Base-by-base conservation (phyloP, 1,140 invertebrate species). In the Drosophila fuyamai region DNA sequence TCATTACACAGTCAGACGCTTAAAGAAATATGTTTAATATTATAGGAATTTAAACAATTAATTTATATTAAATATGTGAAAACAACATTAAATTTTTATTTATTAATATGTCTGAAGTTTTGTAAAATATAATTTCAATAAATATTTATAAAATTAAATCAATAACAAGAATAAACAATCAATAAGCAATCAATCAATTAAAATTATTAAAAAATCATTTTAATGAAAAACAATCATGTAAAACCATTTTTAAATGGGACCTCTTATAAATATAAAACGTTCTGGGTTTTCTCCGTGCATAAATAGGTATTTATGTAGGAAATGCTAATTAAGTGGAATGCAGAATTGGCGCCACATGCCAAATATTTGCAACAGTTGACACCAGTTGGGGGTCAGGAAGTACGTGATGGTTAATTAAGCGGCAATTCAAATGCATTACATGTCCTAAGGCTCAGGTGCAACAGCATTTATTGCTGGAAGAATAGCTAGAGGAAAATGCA, bases 341-440 rank as follows among this genome's bases (percentile, higher is more conserved):
- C 60, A 18, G 43, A 55, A 44, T 35, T 63, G 77, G 77, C 62
- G 79, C 68, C 73, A 62, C 54, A 44, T 84, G 81, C 53, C 76
- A 84, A 80, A 83, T 83, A 84, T 79, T 84, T 79, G 60, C 71
- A 40, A 46, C 80, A 79, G 71, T 66, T 83, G 56, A 73, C 71
- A 53, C 54, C 67, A 73, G 40, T 29, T 54, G 43, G 67, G 63
- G 66, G 72, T 46, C 51, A 43, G 46, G 29, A 18, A 14, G 44
- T 66, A 79, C 84, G 72, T 79, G 75, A 48, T n/a, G 51, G 47
- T 68, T 88, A 82, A 86, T 88, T 86, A 88, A 88, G 66, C 60
- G 58, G 43, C 57, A 54, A 88, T 74, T 47, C 59, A 36, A 66
- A 85, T 86, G 78, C 82, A 74, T 61, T 85, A 58, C 72, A 71